These are phyloP conservation scores for Sinotaia quadrata DNA, from an alignment of 2,888 invertebrate genomes.

Conservation along the genomic window DNA sequence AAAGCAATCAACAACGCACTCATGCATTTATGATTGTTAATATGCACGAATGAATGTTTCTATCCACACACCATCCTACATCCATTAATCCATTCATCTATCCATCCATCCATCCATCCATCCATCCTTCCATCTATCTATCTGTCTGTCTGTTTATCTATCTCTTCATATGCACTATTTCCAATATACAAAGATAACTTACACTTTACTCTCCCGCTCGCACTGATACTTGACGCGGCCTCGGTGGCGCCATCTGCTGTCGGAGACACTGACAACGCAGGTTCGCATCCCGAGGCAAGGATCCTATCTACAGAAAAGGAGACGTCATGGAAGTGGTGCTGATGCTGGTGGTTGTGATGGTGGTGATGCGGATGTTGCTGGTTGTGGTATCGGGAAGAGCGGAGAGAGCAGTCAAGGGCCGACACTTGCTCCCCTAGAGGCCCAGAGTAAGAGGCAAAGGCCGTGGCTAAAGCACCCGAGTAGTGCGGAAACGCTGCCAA, in stretches of 20 bases:
- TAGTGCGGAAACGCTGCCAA: conserved; percentile 16
- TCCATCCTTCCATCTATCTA: too few species aligned
- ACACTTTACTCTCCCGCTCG: too few species aligned
- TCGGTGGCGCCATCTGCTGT: background rate
- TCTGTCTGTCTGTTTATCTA: too few species aligned
- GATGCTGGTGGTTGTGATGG: conserved; percentile 12
- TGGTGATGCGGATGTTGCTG: background rate
- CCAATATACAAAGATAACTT: too few species aligned
- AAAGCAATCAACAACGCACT: too few species aligned
- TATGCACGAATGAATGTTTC: too few species aligned
- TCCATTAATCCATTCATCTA: too few species aligned
- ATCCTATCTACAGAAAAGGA: conserved; percentile 23
- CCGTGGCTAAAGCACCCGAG: conserved; percentile 19
- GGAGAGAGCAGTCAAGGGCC: conserved; percentile 43
- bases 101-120: too few species aligned
- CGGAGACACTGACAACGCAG: background rate
- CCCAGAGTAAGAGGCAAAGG: conserved; percentile 26
- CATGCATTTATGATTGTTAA: too few species aligned
- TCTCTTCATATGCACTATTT: too few species aligned
- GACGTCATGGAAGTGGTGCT: conserved; percentile 24
- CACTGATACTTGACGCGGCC: too few species aligned
- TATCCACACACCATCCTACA: too few species aligned
- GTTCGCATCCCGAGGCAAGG: conserved; percentile 11
- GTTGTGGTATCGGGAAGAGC: conserved; percentile 25
- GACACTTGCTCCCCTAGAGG: conserved; percentile 36